These are phyloP conservation scores for Temnothorax ravouxi DNA, from an alignment of 2,888 invertebrate genomes.

Conservation along the genomic window DNA sequence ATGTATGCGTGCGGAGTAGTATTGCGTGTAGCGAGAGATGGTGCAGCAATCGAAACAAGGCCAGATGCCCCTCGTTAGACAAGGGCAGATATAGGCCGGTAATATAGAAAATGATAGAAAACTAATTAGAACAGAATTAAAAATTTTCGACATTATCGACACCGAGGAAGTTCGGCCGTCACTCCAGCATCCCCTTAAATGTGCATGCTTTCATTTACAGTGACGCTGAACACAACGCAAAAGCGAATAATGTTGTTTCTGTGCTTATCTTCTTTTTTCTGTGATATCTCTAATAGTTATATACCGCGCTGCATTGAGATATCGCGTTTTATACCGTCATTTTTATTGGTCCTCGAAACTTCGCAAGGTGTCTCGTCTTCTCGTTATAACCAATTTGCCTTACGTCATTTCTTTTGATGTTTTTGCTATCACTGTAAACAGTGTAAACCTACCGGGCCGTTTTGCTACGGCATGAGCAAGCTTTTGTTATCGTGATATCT, in stretches of 20 bases:
- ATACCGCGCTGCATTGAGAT: background rate
- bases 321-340: background rate
- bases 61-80: too few species aligned
- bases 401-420: constrained; percentile 42
- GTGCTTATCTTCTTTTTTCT: background rate
- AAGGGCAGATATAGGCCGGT: too few species aligned
- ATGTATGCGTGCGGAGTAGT: too few species aligned
- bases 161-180: too few species aligned
- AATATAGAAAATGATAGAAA: too few species aligned
- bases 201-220: background rate
- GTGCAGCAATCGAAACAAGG: too few species aligned
- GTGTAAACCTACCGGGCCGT: constrained; percentile 37
- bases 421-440: constrained; percentile 20
- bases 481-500: constrained; percentile 51
- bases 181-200: too few species aligned
- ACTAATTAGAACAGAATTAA: too few species aligned
- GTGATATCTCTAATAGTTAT: background rate
- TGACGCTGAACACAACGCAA: background rate
- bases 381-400: constrained; percentile 17
- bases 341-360: constrained; percentile 21
- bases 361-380: background rate
- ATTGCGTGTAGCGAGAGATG: too few species aligned
- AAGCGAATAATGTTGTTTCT: background rate
- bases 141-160: too few species aligned
- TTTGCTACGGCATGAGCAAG: constrained; percentile 26